Conservation (phyloP, 2,113 vertebrate genomes). For the Rhea americana region DNA sequence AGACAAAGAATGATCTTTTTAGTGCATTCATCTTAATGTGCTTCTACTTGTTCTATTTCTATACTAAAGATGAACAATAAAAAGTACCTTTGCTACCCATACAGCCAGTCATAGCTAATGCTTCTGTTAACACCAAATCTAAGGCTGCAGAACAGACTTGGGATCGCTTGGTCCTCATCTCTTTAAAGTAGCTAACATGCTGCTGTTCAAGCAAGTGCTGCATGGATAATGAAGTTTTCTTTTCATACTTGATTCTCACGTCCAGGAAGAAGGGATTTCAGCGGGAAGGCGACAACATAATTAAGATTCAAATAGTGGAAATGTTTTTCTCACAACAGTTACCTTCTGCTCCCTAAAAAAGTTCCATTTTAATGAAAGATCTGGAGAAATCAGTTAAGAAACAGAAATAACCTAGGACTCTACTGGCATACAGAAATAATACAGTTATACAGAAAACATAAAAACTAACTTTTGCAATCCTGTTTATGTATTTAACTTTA, state of each 20-base stretch:
- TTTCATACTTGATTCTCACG: background rate
- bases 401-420: background rate
- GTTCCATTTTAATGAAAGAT: background rate
- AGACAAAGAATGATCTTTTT: background rate
- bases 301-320: background rate
- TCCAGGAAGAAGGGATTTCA: background rate
- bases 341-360: background rate
- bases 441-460: background rate
- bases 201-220: background rate
- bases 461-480: background rate
- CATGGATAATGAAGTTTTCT: accelerated
- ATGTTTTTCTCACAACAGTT: background rate
- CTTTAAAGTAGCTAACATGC: accelerated
- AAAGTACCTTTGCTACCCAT: background rate
- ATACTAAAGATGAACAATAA: background rate
- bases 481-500: background rate
- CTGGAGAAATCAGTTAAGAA: background rate
- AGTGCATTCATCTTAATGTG: accelerated
- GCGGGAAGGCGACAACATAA: background rate
- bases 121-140: background rate
- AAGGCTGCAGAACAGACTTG: background rate
- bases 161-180: background rate
- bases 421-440: background rate
- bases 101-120: background rate
- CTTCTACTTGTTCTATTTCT: background rate